Conservation (phyloP, 2,797 vertebrate genomes). For the Ptychadena robeensis region DNA sequence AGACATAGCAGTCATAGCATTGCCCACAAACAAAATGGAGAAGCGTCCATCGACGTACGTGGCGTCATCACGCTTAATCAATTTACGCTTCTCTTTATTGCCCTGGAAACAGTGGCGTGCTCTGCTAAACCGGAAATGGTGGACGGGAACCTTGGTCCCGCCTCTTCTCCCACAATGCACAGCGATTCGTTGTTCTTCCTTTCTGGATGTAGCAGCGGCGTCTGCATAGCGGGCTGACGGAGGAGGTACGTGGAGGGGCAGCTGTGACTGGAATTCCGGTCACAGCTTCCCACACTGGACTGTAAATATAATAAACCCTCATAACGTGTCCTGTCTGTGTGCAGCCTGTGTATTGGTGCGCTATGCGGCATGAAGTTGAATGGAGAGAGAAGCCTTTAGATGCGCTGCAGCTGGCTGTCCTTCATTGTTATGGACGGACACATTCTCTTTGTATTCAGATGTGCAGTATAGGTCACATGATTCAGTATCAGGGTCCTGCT, state of each 20-base stretch:
- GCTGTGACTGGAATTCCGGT: not conserved
- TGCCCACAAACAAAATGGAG: conserved; percentile 19
- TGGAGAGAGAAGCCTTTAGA: too few relatives aligned
- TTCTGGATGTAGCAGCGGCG: not conserved
- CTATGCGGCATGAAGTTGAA: too few relatives aligned
- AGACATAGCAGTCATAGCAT: too few relatives aligned
- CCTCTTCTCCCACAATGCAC: conserved; percentile 18
- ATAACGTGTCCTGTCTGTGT: too few relatives aligned
- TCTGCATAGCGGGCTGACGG: not conserved
- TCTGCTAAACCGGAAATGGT: not conserved
- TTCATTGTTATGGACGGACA: too few relatives aligned
- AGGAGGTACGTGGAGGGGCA: not conserved
- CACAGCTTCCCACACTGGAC: too few relatives aligned
- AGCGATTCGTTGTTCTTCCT: conserved; percentile 11
- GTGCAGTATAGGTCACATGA: too few relatives aligned
- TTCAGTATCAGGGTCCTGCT: too few relatives aligned
- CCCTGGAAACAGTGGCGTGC: not conserved
- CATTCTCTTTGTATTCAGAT: too few relatives aligned
- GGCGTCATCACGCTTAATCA: not conserved
- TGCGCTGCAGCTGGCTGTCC: too few relatives aligned
- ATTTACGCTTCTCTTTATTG: not conserved
- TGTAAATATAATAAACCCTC: too few relatives aligned
- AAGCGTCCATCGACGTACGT: not conserved
- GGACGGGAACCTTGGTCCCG: not conserved
- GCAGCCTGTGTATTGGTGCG: too few relatives aligned